Base-by-base conservation (phyloP, 2,113 vertebrate species). In the Brachypodius melanocephalos region DNA sequence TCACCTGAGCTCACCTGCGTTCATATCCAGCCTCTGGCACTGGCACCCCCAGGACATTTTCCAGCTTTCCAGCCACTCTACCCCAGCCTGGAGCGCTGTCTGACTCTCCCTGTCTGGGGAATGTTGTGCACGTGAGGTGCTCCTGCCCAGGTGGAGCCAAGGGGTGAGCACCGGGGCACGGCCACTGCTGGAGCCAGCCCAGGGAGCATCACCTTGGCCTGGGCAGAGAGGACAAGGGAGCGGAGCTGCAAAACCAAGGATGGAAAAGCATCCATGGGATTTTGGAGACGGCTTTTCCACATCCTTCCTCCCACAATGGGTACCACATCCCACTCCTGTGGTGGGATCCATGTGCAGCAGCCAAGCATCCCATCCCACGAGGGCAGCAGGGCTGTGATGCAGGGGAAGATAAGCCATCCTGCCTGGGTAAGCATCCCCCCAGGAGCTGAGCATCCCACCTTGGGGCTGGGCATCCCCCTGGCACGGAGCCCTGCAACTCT, bases 111-210 rank as follows among this genome's bases (percentile, higher is more conserved):
- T 46, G n/a, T 8, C 8, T 38, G 42, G 32, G 26, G 28, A 46
- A 21, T 8, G 51, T 13, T 40, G 51, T 36, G 62, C 17, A 17
- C 6, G 3, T 4, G 51, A 21, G 26, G 28, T 45, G 51, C 40
- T 66, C 12, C 62, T 36, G 67, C 62, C 45, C 38, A 29, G 24
- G 2, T 22, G 48, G 12, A 20, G n/a, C 45, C 5, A 0, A 58
- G 83, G 71, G 49, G 6, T 7, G 32, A n/a, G 40, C 13, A 32
- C 1, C 0, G 15, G 42, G 49, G 3, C 38, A 5, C 1, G 1
- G n/a, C 59, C 3, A 0, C 15, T 12, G 7, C 7, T 3, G 1
- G 61, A 36, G 45, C 28, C 85, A 29, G 36, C 58, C 36, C 8
- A 0, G 52, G 45, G 31, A n/a, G 43, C 55, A 6, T 5, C 21